phyloP scores from a whole-genome alignment of 2,797 vertebrate genomes.

The Sebastes minor region DNA sequence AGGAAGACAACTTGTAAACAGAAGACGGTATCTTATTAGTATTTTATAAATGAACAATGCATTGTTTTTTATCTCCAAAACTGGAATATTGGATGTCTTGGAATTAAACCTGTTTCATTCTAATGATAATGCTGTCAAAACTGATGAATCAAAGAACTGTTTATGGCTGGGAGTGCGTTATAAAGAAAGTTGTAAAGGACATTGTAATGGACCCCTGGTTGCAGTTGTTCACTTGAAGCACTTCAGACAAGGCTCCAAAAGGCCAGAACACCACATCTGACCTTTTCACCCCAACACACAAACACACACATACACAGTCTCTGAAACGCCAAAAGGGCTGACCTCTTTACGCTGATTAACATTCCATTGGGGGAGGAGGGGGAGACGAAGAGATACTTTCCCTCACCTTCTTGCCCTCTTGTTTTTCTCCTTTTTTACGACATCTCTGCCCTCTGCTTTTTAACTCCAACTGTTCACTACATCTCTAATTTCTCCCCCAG shows the following conservation, averaged over 20 bases:
- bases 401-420: conserved; percentile 60
- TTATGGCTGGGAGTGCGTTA: conserved; percentile 6
- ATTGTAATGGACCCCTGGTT: conserved; percentile 41
- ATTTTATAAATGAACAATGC: not conserved
- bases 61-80: not conserved
- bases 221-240: conserved; percentile 53
- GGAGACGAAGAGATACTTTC: conserved; percentile 54
- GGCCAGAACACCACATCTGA: conserved; percentile 54
- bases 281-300: conserved; percentile 67
- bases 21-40: not conserved
- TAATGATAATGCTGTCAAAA: conserved; percentile 28
- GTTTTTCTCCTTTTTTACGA: not conserved
- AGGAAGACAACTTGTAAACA: not conserved
- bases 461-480: not conserved
- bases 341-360: conserved; percentile 77
- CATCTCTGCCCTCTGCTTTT: not conserved
- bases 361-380: conserved; percentile 65
- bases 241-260: conserved; percentile 53
- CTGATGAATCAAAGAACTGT: conserved; percentile 19
- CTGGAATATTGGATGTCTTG: not conserved
- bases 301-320: conserved; percentile 16
- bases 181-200: conserved; percentile 46
- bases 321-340: conserved; percentile 57
- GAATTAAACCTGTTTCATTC: not conserved
- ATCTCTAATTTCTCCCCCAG: not conserved